These are phyloP conservation scores for Helobdella robusta DNA, from an alignment of 2,888 invertebrate genomes.

Conservation along the genomic window DNA sequence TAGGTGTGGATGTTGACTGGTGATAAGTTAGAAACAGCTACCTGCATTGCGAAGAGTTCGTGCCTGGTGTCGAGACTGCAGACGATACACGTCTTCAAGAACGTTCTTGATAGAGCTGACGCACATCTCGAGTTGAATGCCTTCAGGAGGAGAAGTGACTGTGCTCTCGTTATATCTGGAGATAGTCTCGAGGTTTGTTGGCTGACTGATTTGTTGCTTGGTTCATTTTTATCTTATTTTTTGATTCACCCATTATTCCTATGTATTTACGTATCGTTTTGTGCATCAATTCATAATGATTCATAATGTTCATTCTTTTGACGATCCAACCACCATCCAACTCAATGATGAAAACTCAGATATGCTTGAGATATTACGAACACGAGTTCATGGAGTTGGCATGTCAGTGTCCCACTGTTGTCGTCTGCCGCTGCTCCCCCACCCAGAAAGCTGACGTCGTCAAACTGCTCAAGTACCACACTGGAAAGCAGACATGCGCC, in stretches of 20 bases:
- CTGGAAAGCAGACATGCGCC: constrained; percentile 53
- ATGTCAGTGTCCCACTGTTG: constrained; percentile 64
- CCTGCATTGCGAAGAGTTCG: constrained; percentile 94
- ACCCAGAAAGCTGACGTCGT: constrained; percentile 65
- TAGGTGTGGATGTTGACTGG: constrained; percentile 60
- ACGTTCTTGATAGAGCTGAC: constrained; percentile 58
- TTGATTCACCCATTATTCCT: too few species aligned
- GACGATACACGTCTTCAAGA: constrained; percentile 64
- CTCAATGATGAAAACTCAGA: constrained; percentile 37
- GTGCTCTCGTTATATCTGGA: constrained; percentile 62
- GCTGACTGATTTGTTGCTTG: too few species aligned
- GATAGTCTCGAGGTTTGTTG: constrained; percentile 62
- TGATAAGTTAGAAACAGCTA: constrained; percentile 84
- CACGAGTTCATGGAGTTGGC: constrained; percentile 66
- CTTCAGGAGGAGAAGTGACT: constrained; percentile 57
- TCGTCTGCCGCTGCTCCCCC: constrained; percentile 66
- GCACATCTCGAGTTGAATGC: constrained; percentile 59
- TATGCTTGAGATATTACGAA: constrained; percentile 64
- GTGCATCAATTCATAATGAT: too few species aligned
- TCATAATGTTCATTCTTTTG: too few species aligned
- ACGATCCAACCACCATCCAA: too few species aligned
- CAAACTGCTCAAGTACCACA: constrained; percentile 59
- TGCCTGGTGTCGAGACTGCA: constrained; percentile 75
- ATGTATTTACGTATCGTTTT: too few species aligned
- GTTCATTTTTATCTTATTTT: too few species aligned